Evolutionary conservation across 1,140 invertebrate genomes (phyloP).

Genomic region (Neodiprion fabricii): DNA sequence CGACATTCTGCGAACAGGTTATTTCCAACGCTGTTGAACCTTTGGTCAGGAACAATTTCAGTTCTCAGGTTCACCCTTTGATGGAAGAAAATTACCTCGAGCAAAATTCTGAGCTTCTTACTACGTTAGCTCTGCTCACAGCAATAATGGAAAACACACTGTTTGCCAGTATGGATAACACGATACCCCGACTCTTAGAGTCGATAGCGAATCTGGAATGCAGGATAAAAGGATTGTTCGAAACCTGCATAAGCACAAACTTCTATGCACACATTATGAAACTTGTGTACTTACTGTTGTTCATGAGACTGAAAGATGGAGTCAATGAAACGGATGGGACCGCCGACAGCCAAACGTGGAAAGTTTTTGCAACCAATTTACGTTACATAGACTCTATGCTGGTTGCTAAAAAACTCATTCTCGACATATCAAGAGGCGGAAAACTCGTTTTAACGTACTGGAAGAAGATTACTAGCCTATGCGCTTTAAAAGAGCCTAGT

Average conservation of each 20-base stretch:
- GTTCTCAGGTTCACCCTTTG: conserved; percentile 41
- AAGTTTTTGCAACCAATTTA: conserved; percentile 44
- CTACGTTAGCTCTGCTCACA: conserved; percentile 60
- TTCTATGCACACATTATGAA: conserved; percentile 52
- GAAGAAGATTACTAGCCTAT: conserved; percentile 47
- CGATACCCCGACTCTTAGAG: conserved; percentile 49
- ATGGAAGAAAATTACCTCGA: conserved; percentile 61
- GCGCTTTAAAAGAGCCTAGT: conserved; percentile 35
- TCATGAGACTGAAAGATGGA: conserved; percentile 49
- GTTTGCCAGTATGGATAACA: conserved; percentile 46
- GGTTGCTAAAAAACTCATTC: conserved; percentile 50
- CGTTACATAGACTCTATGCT: conserved; percentile 48
- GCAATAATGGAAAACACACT: conserved; percentile 55
- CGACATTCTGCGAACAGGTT: conserved; percentile 59
- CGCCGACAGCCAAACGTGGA: conserved; percentile 32
- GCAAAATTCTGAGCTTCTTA: conserved; percentile 60
- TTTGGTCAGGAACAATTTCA: conserved; percentile 55
- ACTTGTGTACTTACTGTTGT: conserved; percentile 43
- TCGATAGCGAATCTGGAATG: conserved; percentile 44
- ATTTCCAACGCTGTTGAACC: conserved; percentile 59
- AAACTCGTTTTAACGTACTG: conserved; percentile 52
- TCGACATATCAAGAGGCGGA: conserved; percentile 48
- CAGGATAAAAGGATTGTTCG: conserved; percentile 50
- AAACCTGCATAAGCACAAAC: conserved; percentile 53
- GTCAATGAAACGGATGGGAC: conserved; percentile 30